These are phyloP conservation scores for Petrocephalus sullivani DNA, from an alignment of 2,797 vertebrate genomes.

Conservation along the genomic window DNA sequence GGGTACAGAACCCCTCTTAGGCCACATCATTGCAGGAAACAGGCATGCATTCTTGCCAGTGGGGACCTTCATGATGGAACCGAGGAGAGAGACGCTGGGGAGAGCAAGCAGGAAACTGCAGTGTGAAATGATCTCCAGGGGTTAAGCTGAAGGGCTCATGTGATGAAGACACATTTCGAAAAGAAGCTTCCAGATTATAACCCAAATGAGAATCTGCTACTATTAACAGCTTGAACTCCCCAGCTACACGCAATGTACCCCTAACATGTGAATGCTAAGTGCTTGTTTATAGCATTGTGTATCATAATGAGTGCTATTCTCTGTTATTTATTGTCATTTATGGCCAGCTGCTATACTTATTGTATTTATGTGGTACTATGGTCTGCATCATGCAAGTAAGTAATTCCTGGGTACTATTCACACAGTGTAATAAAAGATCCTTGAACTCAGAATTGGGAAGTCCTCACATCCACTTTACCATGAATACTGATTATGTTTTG, in stretches of 20 bases:
- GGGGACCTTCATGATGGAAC: slow-evolving; percentile 37
- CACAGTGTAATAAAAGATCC: background rate
- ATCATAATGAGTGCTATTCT: background rate
- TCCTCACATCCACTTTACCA: background rate
- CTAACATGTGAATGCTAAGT: background rate
- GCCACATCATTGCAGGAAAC: slow-evolving; percentile 29
- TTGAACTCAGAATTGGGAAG: background rate
- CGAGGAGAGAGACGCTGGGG: slow-evolving; percentile 30
- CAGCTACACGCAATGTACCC: background rate
- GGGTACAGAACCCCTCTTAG: background rate
- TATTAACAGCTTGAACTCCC: background rate
- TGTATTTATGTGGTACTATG: background rate
- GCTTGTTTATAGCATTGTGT: background rate
- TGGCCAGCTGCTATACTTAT: background rate
- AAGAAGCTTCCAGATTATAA: background rate
- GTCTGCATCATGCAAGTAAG: background rate
- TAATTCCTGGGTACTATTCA: background rate
- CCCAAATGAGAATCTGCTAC: background rate
- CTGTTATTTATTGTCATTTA: background rate
- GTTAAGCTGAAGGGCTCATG: background rate
- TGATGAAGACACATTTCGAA: background rate
- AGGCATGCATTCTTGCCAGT: slow-evolving; percentile 37
- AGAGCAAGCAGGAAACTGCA: background rate
- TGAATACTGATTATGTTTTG: background rate
- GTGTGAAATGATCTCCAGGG: background rate